phyloP scores from a whole-genome alignment of 2,888 invertebrate species.

The Aspidiotus rigidus region DNA sequence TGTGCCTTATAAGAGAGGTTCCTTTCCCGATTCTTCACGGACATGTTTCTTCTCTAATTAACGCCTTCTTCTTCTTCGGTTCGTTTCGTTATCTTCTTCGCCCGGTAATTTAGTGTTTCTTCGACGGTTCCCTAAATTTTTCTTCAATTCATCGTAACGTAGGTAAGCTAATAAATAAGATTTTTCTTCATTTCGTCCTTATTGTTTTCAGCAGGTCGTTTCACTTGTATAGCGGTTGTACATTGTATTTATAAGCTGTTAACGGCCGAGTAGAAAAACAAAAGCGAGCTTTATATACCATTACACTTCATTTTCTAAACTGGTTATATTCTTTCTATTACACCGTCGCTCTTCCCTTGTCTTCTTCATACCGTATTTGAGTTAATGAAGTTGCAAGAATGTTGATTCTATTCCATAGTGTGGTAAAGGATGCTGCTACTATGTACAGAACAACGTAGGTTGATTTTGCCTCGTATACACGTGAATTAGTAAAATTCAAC shows the following conservation, averaged over 20 bases:
- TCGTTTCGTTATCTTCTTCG: not conserved
- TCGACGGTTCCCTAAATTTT: conserved; percentile 13
- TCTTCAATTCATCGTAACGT: not conserved
- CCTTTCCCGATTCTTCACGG: conserved; percentile 15
- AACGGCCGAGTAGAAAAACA: no score
- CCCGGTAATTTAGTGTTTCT: conserved; percentile 14
- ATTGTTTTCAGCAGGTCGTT: conserved; percentile 13
- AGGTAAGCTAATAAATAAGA: conserved; percentile 5
- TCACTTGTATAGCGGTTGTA: not conserved
- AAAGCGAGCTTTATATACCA: no score
- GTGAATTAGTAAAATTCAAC: conserved; percentile 4
- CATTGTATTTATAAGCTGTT: not conserved
- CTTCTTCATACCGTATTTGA: no score
- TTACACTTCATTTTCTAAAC: no score
- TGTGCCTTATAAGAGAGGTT: no score
- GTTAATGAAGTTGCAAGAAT: no score
- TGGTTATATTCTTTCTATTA: no score
- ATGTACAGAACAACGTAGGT: not conserved
- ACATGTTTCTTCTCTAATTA: conserved; percentile 21
- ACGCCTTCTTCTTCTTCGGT: conserved; percentile 17
- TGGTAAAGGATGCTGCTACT: no score
- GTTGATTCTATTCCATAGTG: no score
- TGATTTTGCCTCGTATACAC: not conserved
- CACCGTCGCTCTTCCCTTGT: no score
- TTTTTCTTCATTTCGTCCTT: conserved; percentile 6